phyloP scores from a whole-genome alignment of 2,113 vertebrate species.

The Labeo rohita region DNA sequence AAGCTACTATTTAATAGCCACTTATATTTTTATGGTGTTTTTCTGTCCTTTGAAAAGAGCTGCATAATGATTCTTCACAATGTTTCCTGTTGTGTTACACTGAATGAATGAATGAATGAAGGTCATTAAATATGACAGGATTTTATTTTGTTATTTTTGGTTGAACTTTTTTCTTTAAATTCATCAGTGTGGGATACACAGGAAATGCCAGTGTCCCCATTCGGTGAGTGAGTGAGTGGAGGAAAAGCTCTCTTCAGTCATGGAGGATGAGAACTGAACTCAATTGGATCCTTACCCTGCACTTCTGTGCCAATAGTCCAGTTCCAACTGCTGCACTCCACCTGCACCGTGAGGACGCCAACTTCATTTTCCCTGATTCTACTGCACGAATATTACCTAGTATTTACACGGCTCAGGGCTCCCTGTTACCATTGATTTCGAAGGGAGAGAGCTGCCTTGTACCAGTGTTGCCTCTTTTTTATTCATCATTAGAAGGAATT shows the following conservation, averaged over 20 bases:
- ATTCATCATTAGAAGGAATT: not conserved
- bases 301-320: not conserved
- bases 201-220: not conserved
- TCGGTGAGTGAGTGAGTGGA: not conserved
- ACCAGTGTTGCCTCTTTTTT: not conserved
- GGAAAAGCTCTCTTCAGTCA: conserved; percentile 4
- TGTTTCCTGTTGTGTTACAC: too few species aligned
- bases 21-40: too few species aligned
- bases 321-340: not conserved
- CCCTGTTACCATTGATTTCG: not conserved
- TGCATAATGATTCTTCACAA: too few species aligned
- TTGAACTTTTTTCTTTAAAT: not conserved
- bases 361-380: not conserved
- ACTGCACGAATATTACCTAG: not conserved
- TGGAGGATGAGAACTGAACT: not conserved
- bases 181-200: not conserved
- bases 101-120: not conserved
- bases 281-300: not conserved
- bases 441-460: not conserved
- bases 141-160: not conserved
- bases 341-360: not conserved
- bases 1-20: too few species aligned
- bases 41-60: too few species aligned
- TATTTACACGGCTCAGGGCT: not conserved
- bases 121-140: not conserved